Conservation (phyloP, 2,888 invertebrate species). For the Chalcis sispes region DNA sequence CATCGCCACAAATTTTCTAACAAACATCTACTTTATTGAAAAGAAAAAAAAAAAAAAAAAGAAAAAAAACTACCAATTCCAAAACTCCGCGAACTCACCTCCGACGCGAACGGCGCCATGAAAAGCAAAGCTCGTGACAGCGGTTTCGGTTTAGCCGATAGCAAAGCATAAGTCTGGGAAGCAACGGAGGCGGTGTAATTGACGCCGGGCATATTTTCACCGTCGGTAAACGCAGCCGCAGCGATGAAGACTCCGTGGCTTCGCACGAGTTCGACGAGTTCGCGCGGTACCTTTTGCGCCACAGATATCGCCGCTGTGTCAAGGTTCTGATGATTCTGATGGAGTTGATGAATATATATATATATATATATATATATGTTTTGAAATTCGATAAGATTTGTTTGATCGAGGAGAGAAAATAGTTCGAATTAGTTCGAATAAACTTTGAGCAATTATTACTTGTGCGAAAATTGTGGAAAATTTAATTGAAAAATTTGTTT, state of each 20-base stretch:
- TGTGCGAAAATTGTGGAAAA: too few species aligned
- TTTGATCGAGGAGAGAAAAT: too few species aligned
- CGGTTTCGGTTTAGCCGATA: slow-evolving; percentile 87
- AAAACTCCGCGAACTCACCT: slow-evolving; percentile 75
- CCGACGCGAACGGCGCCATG: slow-evolving; percentile 85
- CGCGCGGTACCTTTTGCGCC: slow-evolving; percentile 68
- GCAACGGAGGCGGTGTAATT: slow-evolving; percentile 89
- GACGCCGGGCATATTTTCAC: slow-evolving; percentile 78
- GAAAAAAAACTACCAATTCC: neutral
- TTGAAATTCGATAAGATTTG: too few species aligned
- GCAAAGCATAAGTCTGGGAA: slow-evolving; percentile 87
- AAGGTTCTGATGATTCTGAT: neutral
- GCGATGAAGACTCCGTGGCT: slow-evolving; percentile 79
- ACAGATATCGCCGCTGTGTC: slow-evolving; percentile 61
- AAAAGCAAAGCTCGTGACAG: slow-evolving; percentile 90
- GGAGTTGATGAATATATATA: too few species aligned
- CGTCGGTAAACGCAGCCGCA: slow-evolving; percentile 80
- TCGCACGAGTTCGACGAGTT: slow-evolving; percentile 77
- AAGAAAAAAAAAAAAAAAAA: neutral
- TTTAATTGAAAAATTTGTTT: too few species aligned
- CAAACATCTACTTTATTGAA: too few species aligned
- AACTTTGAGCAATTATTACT: too few species aligned
- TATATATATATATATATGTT: too few species aligned
- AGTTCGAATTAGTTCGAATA: too few species aligned
- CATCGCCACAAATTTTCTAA: too few species aligned